These are phyloP conservation scores for Pangasius djambal DNA, from an alignment of 2,797 vertebrate species.

Conservation along the genomic window DNA sequence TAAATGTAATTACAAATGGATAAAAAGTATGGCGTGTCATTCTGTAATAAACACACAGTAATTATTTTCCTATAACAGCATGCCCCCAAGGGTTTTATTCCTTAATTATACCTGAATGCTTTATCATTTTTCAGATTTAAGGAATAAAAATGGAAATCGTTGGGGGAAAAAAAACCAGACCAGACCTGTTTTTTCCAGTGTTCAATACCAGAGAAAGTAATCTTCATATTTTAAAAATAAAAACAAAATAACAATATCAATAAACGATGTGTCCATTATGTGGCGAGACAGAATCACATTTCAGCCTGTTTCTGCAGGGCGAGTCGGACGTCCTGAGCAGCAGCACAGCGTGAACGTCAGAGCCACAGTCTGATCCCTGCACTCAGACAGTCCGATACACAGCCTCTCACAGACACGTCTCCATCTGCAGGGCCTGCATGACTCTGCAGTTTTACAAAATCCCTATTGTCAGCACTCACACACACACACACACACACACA, in stretches of 20 bases:
- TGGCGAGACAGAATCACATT: neutral
- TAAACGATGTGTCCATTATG: neutral
- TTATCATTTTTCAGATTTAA: neutral
- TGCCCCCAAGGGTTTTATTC: no score
- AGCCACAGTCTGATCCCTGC: slow-evolving; percentile 25
- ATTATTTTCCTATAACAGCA: neutral
- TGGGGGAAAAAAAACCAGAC: no score
- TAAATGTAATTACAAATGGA: neutral
- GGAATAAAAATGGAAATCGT: no score
- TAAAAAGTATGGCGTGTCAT: neutral
- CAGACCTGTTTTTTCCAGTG: no score
- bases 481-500: slow-evolving; percentile 35
- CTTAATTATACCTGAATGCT: neutral
- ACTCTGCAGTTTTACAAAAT: slow-evolving; percentile 68
- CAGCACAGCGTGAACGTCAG: neutral
- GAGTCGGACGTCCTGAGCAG: neutral
- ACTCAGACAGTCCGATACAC: slow-evolving; percentile 29
- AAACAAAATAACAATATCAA: no score
- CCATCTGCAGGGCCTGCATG: slow-evolving; percentile 57
- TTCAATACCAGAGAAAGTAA: no score
- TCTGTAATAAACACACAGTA: neutral
- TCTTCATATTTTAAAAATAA: no score
- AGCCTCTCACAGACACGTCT: slow-evolving; percentile 45
- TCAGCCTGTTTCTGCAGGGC: neutral
- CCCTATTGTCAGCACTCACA: slow-evolving; percentile 62